Conservation (phyloP, 2,888 invertebrate genomes). For the Scaptomyza cyrtandrae region DNA sequence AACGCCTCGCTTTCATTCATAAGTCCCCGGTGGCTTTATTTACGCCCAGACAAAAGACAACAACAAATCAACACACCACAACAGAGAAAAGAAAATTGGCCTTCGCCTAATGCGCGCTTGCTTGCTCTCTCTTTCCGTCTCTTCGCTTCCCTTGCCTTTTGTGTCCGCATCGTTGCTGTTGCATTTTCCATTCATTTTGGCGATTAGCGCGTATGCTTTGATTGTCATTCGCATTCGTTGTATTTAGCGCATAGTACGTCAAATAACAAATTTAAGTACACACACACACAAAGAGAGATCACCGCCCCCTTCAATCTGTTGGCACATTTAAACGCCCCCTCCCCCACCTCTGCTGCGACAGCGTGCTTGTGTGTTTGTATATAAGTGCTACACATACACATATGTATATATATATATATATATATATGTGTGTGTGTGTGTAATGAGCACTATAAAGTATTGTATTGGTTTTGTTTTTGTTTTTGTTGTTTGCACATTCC, state of each 20-base stretch:
- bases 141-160: not conserved
- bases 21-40: slow-evolving; percentile 39
- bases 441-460: slow-evolving; percentile 66
- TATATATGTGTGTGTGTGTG: too few species aligned
- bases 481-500: slow-evolving; percentile 59
- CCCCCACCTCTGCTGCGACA: slow-evolving; percentile 33
- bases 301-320: slow-evolving; percentile 42
- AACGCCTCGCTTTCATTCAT: slow-evolving; percentile 50
- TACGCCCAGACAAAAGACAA: slow-evolving; percentile 14
- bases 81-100: slow-evolving; percentile 37
- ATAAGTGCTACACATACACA: not conserved
- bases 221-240: slow-evolving; percentile 55
- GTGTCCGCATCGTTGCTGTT: slow-evolving; percentile 29
- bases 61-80: slow-evolving; percentile 24
- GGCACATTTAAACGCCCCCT: slow-evolving; percentile 53
- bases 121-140: slow-evolving; percentile 17
- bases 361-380: slow-evolving; percentile 17
- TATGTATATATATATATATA: not conserved
- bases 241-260: slow-evolving; percentile 56
- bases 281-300: slow-evolving; percentile 44
- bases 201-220: slow-evolving; percentile 53
- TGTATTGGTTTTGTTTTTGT: slow-evolving; percentile 53
- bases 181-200: slow-evolving; percentile 54
- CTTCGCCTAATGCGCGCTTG: slow-evolving; percentile 40
- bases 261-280: slow-evolving; percentile 48